Evolutionary conservation across 2,888 invertebrate genomes (phyloP), one percentile per base, ranked within the genome.

Genomic region (Camponotus fellah): DNA sequence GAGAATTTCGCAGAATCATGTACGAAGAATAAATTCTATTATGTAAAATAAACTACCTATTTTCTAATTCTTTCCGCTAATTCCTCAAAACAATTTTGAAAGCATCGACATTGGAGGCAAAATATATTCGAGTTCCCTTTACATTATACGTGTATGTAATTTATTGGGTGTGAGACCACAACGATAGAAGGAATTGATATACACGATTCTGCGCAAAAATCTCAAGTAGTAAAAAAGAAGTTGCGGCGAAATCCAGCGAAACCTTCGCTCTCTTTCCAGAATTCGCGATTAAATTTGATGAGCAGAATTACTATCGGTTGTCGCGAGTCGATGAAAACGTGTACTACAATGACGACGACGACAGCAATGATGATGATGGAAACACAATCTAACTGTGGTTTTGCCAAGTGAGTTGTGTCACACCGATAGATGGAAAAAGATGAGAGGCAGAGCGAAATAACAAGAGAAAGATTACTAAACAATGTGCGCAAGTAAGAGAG

Each of bases 311-410:
- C 84, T 34, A 65, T n/a, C 26, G 26, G 14, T n/a, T 43, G 69
- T 74, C 66, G 56, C 64, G 66, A 58, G 86, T 86, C 83, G 82
- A 85, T 85, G 74, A 72, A 77, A 85, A 80, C 66, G 66, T 86
- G 76, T 53, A 77, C 58, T n/a, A 21, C 68, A 26, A 77, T 17
- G 37, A 37, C 34, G 72, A 10, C 80, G 21, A 34, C 68, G 82
- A 26, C 26, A 56, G 64, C 34, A 64, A 53, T 21, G 58, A 64
- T 12, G 66, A 77, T 77, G 85, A 87, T 79, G 77, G 84, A 88
- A 85, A 85, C 56, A 85, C 84, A 86, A 89, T 83, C 83, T 79
- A 72, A 69, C 64, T 65, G 72, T 75, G 83, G 83, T 83, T 74
- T 83, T 68, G 32, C 43, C 40, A n/a, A 80, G 84, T 56, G 69